Conservation (phyloP, 2,113 vertebrate species). For the Crotalus tigris region DNA sequence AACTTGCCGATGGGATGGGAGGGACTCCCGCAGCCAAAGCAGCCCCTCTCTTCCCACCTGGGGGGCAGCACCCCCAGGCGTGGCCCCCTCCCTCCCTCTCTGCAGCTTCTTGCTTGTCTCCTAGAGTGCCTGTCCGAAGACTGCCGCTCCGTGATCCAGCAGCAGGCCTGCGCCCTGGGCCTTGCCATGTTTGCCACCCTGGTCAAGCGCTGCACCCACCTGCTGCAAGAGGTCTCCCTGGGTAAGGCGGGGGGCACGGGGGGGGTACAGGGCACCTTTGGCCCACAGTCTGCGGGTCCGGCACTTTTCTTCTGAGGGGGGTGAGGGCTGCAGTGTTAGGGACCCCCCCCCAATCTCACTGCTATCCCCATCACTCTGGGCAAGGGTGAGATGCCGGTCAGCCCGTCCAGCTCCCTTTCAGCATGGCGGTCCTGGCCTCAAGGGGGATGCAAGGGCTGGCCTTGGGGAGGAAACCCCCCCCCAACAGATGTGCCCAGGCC, state of each 20-base stretch:
- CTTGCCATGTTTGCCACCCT: constrained; percentile 91
- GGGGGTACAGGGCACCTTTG: not conserved
- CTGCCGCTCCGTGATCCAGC: constrained; percentile 85
- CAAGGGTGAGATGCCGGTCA: not conserved
- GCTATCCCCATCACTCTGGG: not conserved
- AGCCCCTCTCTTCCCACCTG: no score
- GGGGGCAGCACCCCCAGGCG: not conserved
- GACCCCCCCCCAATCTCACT: not conserved
- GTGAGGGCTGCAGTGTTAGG: not conserved
- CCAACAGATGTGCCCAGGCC: not conserved
- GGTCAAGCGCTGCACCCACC: constrained; percentile 84
- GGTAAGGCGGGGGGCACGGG: constrained; percentile 68
- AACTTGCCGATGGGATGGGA: no score
- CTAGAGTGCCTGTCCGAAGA: constrained; percentile 72
- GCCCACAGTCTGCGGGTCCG: not conserved
- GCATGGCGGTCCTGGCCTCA: not conserved
- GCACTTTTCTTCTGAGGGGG: not conserved
- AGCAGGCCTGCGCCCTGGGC: constrained; percentile 87
- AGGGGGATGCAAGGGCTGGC: not conserved
- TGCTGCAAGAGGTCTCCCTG: constrained; percentile 78
- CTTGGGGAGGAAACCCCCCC: not conserved
- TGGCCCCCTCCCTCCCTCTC: not conserved
- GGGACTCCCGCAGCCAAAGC: not conserved
- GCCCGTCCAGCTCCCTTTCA: not conserved
- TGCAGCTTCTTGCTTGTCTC: constrained; percentile 45